Base-by-base conservation (phyloP, 2,888 invertebrate genomes). In the Chrysotoxum bicinctum region DNA sequence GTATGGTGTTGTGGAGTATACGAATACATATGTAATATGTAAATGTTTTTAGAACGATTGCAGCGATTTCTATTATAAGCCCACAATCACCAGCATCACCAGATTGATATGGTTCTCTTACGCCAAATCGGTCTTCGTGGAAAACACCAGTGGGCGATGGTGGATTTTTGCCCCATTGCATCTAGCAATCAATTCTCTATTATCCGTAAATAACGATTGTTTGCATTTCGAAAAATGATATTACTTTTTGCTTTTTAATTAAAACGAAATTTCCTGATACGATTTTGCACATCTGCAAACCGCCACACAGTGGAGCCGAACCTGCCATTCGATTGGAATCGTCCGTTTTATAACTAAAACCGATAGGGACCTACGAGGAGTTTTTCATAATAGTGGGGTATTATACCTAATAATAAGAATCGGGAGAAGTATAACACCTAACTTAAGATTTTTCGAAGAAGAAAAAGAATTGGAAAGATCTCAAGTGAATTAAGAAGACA, bases 91-190 rank as follows among this genome's bases (percentile, higher is more conserved):
- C 30, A 62, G 3, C 74, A 58, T 45, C 75, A n/a, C 10, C 30
- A 73, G n/a, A 72, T 81, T 79, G 70, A 79, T 79, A 45, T 23
- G 79, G 50, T 69, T 69, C 50, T 43, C 50, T 85, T 81, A 76
- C 76, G 76, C 81, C 81, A 85, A 85, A 85, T 81, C 81, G 69
- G 16, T 70, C 48, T 43, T 43, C 23, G 68, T 37, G 21, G 3
- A 19, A 19, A n/a, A 26, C 16, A 19, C 21, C 37, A 76, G 72
- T 85, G 69, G 76, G 80, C 21, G 32, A 16, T 76, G 75, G 80
- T 70, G 62, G 16, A 60, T 60, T 50, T n/a, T 19, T 78, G 56
- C 54, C 23, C 45, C 62, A 77, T 60, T 60, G 50, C 56, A 48
- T 43, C 14, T n/a, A 37, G 40, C 75, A 62, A 75, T 74, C 64